Evolutionary conservation across 92 coral and sea anemone genomes (phyloP).

Genomic region (Siderastrea radians): DNA sequence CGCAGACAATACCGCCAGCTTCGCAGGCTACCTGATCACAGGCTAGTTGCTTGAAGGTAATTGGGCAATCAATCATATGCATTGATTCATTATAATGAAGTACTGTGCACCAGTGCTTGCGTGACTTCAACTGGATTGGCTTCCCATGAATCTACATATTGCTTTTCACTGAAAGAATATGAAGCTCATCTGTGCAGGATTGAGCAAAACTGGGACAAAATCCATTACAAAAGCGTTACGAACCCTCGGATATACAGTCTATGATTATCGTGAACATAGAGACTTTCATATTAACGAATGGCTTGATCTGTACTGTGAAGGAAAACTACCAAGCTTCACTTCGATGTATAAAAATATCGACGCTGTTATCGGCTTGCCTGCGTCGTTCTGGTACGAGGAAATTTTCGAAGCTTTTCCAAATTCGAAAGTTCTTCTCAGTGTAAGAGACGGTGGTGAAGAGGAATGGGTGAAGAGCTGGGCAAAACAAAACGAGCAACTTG

Average conservation of each 20-base stretch:
- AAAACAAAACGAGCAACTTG: background rate
- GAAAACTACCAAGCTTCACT: constrained; percentile 37
- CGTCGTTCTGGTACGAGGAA: constrained; percentile 37
- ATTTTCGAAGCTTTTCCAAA: constrained; percentile 42
- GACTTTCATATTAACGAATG: constrained; percentile 43
- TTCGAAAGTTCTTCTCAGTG: constrained; percentile 45
- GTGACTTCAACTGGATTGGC: too few species aligned
- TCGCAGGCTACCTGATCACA: too few species aligned
- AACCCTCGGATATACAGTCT: constrained; percentile 44
- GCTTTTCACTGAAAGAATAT: background rate
- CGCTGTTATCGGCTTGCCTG: constrained; percentile 49
- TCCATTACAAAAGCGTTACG: constrained; percentile 46
- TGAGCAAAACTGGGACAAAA: constrained; percentile 59
- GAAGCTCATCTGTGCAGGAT: constrained; percentile 14
- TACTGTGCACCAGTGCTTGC: too few species aligned
- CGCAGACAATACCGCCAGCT: too few species aligned
- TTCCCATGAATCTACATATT: too few species aligned
- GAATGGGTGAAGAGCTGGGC: constrained; percentile 41
- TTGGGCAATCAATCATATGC: too few species aligned
- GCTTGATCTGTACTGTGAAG: background rate
- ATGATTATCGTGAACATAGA: constrained; percentile 48
- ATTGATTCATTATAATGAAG: too few species aligned
- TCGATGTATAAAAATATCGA: constrained; percentile 50
- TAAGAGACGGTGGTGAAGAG: constrained; percentile 62
- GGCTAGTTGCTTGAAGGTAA: too few species aligned